Conservation (phyloP, 2,113 vertebrate species). For the Dryoscopus gambensis region DNA sequence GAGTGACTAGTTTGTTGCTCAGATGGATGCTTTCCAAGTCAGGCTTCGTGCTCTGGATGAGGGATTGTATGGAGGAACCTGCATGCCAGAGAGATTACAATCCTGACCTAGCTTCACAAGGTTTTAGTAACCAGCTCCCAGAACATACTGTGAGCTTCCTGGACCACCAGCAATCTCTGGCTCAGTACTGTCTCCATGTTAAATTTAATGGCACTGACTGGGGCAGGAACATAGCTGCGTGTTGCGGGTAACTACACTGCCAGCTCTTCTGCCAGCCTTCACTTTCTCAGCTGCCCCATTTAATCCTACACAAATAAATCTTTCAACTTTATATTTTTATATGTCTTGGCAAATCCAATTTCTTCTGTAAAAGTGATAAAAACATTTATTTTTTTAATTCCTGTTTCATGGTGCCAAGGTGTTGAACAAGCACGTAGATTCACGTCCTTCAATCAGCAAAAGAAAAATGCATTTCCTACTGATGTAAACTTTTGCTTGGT, state of each 20-base stretch:
- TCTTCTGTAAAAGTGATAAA: background rate
- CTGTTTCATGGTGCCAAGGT: background rate
- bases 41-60: background rate
- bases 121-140: background rate
- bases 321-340: background rate
- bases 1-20: background rate
- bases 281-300: background rate
- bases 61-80: background rate
- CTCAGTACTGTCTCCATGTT: background rate
- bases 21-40: background rate
- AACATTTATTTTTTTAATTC: background rate
- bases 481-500: background rate
- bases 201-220: background rate
- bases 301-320: slow-evolving; percentile 7
- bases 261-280: background rate
- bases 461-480: slow-evolving; percentile 35
- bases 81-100: background rate
- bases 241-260: background rate
- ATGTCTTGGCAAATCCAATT: background rate
- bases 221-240: background rate
- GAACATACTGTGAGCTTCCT: background rate
- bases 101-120: background rate
- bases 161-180: background rate
- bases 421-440: background rate
- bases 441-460: background rate